These are phyloP conservation scores for Anoplophora glabripennis DNA, from an alignment of 1,140 invertebrate genomes.

Conservation along the genomic window DNA sequence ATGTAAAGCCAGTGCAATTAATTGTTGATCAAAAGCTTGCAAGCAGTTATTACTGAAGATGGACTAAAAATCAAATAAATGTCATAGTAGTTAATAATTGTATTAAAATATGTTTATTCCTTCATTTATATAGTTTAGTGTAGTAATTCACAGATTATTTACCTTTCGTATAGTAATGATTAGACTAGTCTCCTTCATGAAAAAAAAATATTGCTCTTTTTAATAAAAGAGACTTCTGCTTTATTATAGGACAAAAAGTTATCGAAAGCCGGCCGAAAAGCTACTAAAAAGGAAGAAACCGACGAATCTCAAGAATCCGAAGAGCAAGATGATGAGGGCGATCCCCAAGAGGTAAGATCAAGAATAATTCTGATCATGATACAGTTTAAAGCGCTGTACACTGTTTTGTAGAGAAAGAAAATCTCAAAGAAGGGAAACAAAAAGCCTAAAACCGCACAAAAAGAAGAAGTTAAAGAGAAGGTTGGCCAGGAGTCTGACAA, in stretches of 20 bases:
- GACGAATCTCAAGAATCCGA: background rate
- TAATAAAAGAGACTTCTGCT: too few species aligned
- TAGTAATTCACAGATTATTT: background rate
- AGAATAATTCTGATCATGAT: background rate
- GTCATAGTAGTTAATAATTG: too few species aligned
- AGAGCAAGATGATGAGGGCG: constrained; percentile 3
- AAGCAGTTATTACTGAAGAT: too few species aligned
- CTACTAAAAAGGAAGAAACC: background rate
- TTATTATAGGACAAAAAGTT: too few species aligned
- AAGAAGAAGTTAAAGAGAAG: background rate
- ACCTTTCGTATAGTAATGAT: background rate
- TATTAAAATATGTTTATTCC: background rate
- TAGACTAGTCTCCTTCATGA: background rate
- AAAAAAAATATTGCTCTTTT: background rate
- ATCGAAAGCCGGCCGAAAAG: constrained; percentile 1
- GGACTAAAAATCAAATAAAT: too few species aligned
- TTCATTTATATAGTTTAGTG: background rate
- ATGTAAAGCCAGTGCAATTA: too few species aligned
- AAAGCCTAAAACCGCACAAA: background rate
- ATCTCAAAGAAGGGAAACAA: background rate
- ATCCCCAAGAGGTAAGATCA: background rate
- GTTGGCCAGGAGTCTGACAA: background rate
- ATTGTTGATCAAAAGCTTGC: too few species aligned
- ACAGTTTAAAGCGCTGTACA: background rate
- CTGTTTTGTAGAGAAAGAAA: constrained; percentile 1